Percentiles rank a stretch among this genome's conserved stretches.
Conservation (phyloP, 2,113 vertebrate species). For the Ranitomeya imitator region DNA sequence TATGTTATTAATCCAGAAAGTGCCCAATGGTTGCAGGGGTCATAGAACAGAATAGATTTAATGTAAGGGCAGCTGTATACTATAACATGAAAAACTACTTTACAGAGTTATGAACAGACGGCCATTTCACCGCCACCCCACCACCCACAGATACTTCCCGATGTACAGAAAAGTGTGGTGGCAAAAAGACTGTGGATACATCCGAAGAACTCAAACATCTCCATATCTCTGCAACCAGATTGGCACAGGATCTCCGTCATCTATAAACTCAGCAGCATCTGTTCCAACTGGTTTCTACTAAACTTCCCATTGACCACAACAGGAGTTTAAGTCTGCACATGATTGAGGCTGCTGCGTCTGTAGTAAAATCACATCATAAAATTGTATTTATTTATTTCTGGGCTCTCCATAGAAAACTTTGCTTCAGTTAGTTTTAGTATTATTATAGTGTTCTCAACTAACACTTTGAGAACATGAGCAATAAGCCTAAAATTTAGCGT, state of each 20-base stretch:
- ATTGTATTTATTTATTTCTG: background rate
- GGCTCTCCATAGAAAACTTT: background rate
- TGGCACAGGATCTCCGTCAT: background rate
- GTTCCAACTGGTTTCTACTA: constrained; percentile 1
- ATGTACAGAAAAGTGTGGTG: background rate
- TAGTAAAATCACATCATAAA: background rate
- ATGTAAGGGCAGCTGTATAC: background rate
- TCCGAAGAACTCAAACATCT: background rate
- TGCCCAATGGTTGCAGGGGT: background rate
- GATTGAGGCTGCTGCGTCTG: background rate
- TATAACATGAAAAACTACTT: background rate
- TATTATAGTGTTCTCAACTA: background rate
- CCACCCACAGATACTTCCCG: background rate
- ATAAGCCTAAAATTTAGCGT: background rate
- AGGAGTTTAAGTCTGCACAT: background rate
- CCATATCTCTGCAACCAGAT: background rate
- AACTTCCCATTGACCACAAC: constrained; percentile 21
- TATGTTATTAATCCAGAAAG: too few species aligned
- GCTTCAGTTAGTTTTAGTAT: background rate
- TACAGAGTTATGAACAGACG: background rate
- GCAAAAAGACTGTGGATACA: background rate
- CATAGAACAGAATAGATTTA: background rate
- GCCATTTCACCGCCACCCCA: background rate
- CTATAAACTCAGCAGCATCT: constrained; percentile 5
- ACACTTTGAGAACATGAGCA: background rate